A percentile compares a stretch with the other conserved stretches of the same genome.
These are phyloP conservation scores for Cataglyphis livida DNA, from an alignment of 2,888 invertebrate genomes.

Conservation along the genomic window DNA sequence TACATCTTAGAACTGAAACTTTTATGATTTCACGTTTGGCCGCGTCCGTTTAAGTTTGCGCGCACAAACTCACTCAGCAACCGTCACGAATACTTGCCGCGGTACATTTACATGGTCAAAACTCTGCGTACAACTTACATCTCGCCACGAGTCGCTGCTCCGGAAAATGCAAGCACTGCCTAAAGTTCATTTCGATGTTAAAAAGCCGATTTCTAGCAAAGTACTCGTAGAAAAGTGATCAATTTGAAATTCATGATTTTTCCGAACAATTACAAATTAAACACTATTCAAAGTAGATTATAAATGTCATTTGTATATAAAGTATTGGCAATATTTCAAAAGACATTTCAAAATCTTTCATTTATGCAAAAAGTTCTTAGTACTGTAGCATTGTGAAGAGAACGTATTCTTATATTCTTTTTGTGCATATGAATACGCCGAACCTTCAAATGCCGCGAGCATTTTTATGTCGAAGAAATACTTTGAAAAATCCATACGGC, in stretches of 20 bases:
- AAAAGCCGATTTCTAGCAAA: not conserved
- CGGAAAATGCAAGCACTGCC: not conserved
- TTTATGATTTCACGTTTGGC: conserved; percentile 67
- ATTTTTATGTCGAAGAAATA: conserved; percentile 5
- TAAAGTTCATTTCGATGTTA: conserved; percentile 23
- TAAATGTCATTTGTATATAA: not conserved
- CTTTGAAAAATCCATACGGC: conserved; percentile 4
- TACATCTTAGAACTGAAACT: conserved; percentile 58
- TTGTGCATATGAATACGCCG: not conserved
- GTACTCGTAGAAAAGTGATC: not conserved
- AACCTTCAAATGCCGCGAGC: conserved; percentile 11
- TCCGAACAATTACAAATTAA: not conserved
- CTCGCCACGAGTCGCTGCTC: conserved; percentile 2
- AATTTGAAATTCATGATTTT: not conserved
- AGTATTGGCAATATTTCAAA: not conserved
- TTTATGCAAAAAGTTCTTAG: not conserved
- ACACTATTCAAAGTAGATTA: not conserved
- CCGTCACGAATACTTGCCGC: conserved; percentile 16
- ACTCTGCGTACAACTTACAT: conserved; percentile 30
- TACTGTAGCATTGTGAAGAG: not conserved
- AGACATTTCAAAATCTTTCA: not conserved
- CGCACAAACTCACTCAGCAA: conserved; percentile 41
- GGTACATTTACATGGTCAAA: conserved; percentile 46
- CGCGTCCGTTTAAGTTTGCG: conserved; percentile 64
- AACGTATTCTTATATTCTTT: conserved; percentile 15